These are phyloP conservation scores for Tamias sibiricus DNA, from an alignment of 2,113 vertebrate species.

Conservation along the genomic window DNA sequence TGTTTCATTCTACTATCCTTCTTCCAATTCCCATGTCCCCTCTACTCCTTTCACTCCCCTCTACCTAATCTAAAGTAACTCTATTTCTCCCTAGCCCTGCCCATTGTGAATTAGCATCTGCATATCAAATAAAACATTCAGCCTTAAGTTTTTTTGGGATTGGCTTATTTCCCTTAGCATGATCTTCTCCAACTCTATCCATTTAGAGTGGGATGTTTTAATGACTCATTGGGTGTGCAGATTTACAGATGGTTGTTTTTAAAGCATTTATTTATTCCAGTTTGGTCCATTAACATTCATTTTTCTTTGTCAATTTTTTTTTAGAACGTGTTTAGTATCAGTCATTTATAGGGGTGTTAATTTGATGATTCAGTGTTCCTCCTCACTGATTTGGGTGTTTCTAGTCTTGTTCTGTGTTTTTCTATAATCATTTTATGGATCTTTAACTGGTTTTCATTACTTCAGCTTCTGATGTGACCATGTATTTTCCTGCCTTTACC, in stretches of 20 bases:
- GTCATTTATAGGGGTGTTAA: slow-evolving; percentile 58
- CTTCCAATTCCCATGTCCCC: too few species aligned
- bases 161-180: too few species aligned
- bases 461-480: not conserved
- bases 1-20: too few species aligned
- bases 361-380: slow-evolving; percentile 47
- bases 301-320: slow-evolving; percentile 22
- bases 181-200: too few species aligned
- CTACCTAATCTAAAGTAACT: too few species aligned
- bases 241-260: slow-evolving; percentile 57
- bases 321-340: slow-evolving; percentile 50
- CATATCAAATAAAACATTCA: too few species aligned
- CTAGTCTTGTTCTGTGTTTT: not conserved
- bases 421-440: slow-evolving; percentile 14
- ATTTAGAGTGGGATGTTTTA: not conserved
- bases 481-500: not conserved
- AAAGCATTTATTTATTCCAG: slow-evolving; percentile 46
- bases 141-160: too few species aligned
- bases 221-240: slow-evolving; percentile 12
- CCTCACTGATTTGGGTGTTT: slow-evolving; percentile 39
- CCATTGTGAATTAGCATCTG: too few species aligned
- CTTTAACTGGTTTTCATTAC: slow-evolving; percentile 38
- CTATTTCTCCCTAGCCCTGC: too few species aligned
- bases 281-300: slow-evolving; percentile 42
- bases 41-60: too few species aligned